Percentiles rank a stretch among this genome's conserved stretches.
Conservation (phyloP, 2,888 invertebrate species). For the Ormyrus thymus region DNA sequence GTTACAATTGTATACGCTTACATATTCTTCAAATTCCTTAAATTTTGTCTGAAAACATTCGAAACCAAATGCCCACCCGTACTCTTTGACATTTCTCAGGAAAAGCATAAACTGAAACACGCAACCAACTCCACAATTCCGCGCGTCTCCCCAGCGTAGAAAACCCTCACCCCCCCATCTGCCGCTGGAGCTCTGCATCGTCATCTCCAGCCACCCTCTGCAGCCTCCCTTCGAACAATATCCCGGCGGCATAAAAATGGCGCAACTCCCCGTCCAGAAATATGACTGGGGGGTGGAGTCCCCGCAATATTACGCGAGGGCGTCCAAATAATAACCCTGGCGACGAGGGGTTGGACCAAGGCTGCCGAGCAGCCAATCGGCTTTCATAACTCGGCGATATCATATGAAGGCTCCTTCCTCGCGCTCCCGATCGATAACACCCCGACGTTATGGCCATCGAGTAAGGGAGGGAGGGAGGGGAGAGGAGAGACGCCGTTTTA, state of each 20-base stretch:
- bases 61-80: too few species aligned
- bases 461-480: background rate
- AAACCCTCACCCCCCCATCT: background rate
- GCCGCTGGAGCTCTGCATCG: background rate
- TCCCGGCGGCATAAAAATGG: conserved; percentile 31
- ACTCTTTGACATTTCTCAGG: too few species aligned
- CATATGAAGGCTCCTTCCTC: background rate
- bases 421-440: conserved; percentile 12
- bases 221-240: background rate
- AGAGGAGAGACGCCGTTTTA: background rate
- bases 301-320: conserved; percentile 11
- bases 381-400: conserved; percentile 11
- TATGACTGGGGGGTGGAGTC: conserved; percentile 44
- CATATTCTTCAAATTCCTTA: too few species aligned
- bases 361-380: background rate
- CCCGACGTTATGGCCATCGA: conserved; percentile 24
- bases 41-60: too few species aligned
- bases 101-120: too few species aligned
- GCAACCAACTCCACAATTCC: too few species aligned
- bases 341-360: conserved; percentile 16
- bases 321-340: conserved; percentile 20
- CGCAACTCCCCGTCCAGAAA: conserved; percentile 9
- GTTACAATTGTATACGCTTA: too few species aligned
- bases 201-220: background rate
- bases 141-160: background rate